Base-by-base conservation (phyloP, 2,797 vertebrate species). In the Sebastes vulpes region DNA sequence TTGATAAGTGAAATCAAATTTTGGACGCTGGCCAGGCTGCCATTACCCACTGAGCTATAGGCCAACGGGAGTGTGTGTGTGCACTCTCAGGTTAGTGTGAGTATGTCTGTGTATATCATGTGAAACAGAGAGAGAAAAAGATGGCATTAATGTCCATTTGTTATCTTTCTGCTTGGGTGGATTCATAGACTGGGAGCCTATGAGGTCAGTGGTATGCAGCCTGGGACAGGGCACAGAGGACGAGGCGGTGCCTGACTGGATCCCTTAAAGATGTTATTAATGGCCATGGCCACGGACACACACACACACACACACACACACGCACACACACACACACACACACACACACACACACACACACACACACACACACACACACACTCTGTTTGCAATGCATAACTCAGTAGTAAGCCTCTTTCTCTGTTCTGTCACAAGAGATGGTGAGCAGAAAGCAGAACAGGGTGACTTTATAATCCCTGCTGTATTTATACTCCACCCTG, bases 381-480 rank as follows among this genome's bases (percentile, higher is more conserved):
- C 79, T 6, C 86, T 69, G 81, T 89, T 92, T 87, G 84, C 74
- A 83, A 92, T 90, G 90, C 92, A 92, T 93, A 92, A 91, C 89
- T 91, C 89, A 87, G 81, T 86, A 77, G 88, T 94, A 94, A 92
- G 93, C 93, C 89, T 92, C 93, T 93, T 86, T 92, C 91, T 92
- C 83, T 87, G 81, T 91, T 90, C 87, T 89, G 90, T 94, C 91
- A 92, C 87, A 73, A 81, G 89, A 87, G 93, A 94, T 92, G 89
- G 85, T 80, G 89, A 90, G 93, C 94, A 94, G 91, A 90, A 83
- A 92, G 92, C 91, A 93, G 92, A 94, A 90, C 91, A 87, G 92
- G 90, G 91, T 79, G 91, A 94, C 93, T 95, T 85, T 92, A 92
- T 94, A 94, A 95, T 95, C 94, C 94, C 82, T 64, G 89, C 91